Base-by-base conservation (phyloP, 2,888 invertebrate genomes). In the Loripinus fragilis region DNA sequence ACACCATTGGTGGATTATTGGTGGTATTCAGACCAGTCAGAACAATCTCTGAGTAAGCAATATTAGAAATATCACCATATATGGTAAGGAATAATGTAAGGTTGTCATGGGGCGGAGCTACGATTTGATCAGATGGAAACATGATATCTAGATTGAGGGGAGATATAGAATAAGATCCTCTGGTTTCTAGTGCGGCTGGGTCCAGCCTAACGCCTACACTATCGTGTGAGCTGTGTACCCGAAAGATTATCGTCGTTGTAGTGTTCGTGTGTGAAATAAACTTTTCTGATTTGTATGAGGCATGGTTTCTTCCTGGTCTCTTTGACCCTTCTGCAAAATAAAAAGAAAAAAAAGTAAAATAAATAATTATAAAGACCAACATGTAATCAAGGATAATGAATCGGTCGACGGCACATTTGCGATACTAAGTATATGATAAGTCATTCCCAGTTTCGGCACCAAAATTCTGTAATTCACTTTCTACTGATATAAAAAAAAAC, bases 21-120 rank as follows among this genome's bases (percentile, higher is more conserved):
- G 72, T 78, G 8, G 80, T 80, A 38, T 83, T 83, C 10, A 83
- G 67, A 35, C 83, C 80, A 7, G 83, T 83, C 38, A 83, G 78
- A 60, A 80, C 80, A 23, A 80, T 71, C 52, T 83, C 83, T 20
- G 78, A 72, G 48, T 65, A 75, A 0, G 73, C 77, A 23, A 80
- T 38, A 12, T 74, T 67, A n/a, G 67, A 10, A 28, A 72, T 74
- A 28, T 78, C 69, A 28, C 69, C 60, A 2, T 60, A 28, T 12
- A 60, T 60, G 17, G 60, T 33, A 2, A 60, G 10, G 1, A 20
- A 28, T 28, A 60, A 33, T 33, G 60, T 33, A 8, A 60, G 17
- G 17, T 60, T 60, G 3, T 60, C 33, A 33, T 33, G 2, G 1
- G 33, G 17, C 15, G 60, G 60, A 20, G 60, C 30, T 33, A 60